Evolutionary conservation across 2,888 invertebrate genomes (phyloP).

Genomic region (Troides helena): DNA sequence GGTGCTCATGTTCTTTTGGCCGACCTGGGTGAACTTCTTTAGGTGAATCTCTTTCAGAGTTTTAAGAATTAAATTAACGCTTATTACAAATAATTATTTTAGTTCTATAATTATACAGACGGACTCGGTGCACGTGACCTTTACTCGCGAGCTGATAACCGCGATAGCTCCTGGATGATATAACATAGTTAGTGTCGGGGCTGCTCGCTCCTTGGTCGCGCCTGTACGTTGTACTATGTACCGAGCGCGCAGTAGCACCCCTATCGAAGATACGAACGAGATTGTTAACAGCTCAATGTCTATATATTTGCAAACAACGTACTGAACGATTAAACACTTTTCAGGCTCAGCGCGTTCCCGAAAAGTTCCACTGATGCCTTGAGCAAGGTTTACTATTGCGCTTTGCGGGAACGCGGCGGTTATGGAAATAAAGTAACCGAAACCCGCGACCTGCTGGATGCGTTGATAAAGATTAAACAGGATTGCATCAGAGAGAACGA

Average conservation of each 20-base stretch:
- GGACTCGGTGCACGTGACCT: neutral
- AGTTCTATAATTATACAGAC: neutral
- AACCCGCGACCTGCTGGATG: slow-evolving; percentile 35
- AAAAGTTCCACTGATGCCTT: neutral
- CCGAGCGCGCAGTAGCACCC: no score
- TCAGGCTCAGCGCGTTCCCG: neutral
- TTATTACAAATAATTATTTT: neutral
- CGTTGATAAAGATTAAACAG: slow-evolving; percentile 35
- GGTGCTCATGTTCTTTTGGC: slow-evolving; percentile 33
- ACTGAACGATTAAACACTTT: neutral
- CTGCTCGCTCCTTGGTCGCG: no score
- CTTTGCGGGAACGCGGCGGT: slow-evolving; percentile 35
- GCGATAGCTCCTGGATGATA: no score
- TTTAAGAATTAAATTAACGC: neutral
- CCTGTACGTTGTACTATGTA: no score
- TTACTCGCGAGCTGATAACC: neutral
- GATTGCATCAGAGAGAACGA: slow-evolving; percentile 28
- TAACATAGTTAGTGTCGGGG: no score
- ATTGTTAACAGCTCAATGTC: no score
- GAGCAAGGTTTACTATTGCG: neutral
- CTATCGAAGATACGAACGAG: no score
- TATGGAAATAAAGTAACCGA: slow-evolving; percentile 25
- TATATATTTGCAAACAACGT: no score
- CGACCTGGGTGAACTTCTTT: slow-evolving; percentile 29
- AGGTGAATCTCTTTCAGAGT: slow-evolving; percentile 22